Base-by-base conservation (phyloP, 2,113 vertebrate genomes). In the Sylvia atricapilla region DNA sequence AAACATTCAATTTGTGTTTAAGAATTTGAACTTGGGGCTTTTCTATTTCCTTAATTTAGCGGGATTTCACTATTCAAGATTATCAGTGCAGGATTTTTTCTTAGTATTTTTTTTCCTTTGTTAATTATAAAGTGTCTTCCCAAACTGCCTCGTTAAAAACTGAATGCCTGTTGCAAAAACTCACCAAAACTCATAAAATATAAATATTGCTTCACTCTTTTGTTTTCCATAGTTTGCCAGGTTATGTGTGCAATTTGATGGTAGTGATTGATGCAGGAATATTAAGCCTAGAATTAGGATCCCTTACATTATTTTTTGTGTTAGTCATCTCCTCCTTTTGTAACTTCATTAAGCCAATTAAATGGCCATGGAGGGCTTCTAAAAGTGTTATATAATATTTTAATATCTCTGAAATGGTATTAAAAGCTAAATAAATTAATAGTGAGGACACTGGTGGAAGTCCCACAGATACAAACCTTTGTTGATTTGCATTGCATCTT, bases 1-100 rank as follows among this genome's bases (percentile, higher is more conserved):
- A 92, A 92, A 70, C 0, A 27, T 50, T 55, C 7, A 0, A 25
- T 63, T 64, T 92, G 2, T 55, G 14, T 27, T 76, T 72, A 74
- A 53, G 18, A 90, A 62, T n/a, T 76, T 66, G 5, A 70, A 50
- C 2, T 50, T 81, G 14, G 28, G 3, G 1, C 3, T 86, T 62
- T 77, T 10, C 4, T 84, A 3, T 53, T 75, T 84, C 35, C 10
- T 7, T 62, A 90, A 52, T 15, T 74, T 53, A 84, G 18, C 18
- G 74, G 11, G 10, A 39, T 90, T 86, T 93, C 16, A 44, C 9
- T 68, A 25, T 49, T 74, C 7, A 41, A 10, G 43, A 33, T 74
- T 15, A 47, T 27, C 13, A 78, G 6, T n/a, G 7, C 2, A 63
- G 9, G 4, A 0, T 14, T 58, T 0, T 9, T 43, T 78, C 50